These are phyloP conservation scores for Papilio dardanus DNA, from an alignment of 1,140 invertebrate genomes.

Conservation along the genomic window DNA sequence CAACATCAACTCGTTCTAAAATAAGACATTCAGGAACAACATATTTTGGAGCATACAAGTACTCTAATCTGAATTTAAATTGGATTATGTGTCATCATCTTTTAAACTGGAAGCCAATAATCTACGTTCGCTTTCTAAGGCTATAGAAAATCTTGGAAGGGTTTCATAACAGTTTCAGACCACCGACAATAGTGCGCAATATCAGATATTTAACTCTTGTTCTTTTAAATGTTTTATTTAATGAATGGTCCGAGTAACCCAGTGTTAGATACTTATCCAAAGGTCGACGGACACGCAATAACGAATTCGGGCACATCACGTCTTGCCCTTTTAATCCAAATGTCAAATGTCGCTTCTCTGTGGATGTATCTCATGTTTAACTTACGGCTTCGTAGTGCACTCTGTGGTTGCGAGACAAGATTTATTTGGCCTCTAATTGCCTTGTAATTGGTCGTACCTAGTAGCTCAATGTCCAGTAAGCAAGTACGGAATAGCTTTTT, in stretches of 20 bases:
- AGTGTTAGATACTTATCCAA: background rate
- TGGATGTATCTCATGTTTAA: slow-evolving; percentile 10
- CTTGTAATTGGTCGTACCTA: background rate
- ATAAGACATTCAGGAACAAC: background rate
- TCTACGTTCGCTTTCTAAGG: background rate
- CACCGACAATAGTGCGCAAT: background rate
- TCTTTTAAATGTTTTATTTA: slow-evolving; percentile 19
- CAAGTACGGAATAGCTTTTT: background rate
- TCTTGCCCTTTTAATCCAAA: slow-evolving; percentile 25
- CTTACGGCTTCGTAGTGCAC: background rate
- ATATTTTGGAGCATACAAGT: too few relatives aligned
- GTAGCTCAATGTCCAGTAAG: background rate
- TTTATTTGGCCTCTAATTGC: background rate
- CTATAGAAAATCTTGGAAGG: background rate
- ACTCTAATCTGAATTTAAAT: too few relatives aligned
- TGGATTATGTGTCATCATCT: background rate
- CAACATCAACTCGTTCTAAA: background rate
- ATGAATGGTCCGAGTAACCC: slow-evolving; percentile 14
- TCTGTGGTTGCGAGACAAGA: background rate
- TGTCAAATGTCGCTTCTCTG: slow-evolving; percentile 14
- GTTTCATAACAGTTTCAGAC: background rate
- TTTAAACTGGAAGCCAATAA: background rate
- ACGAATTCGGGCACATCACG: slow-evolving; percentile 12
- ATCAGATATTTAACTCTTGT: background rate
- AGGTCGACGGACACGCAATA: slow-evolving; percentile 9